Conservation (phyloP, 2,113 vertebrate genomes). For the Indri indri region DNA sequence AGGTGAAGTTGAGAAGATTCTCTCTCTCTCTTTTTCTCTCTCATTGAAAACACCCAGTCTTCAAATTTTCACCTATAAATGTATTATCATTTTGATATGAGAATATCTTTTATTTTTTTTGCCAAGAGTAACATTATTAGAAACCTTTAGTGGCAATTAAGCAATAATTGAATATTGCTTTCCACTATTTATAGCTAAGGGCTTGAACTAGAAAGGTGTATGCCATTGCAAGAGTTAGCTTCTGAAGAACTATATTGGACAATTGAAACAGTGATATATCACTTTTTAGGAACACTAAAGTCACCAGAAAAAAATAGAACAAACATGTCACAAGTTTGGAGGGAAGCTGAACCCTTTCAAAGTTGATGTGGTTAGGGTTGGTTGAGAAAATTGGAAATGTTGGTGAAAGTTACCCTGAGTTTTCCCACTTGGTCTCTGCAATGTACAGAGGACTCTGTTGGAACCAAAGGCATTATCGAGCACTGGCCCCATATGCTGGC, state of each 20-base stretch:
- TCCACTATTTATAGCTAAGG: background rate
- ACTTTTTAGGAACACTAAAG: background rate
- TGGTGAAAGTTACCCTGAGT: background rate
- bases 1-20: background rate
- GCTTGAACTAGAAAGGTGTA: background rate
- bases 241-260: background rate
- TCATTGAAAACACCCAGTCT: background rate
- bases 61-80: background rate
- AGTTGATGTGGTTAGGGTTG: background rate
- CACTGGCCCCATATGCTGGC: background rate
- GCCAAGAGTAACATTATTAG: background rate
- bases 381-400: background rate
- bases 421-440: background rate
- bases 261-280: background rate
- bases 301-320: background rate
- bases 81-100: background rate
- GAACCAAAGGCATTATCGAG: background rate
- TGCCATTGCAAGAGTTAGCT: background rate
- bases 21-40: background rate
- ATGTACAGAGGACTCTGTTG: background rate
- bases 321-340: background rate
- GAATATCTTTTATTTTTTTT: background rate
- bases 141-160: conserved; percentile 3
- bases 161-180: background rate
- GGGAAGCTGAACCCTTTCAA: background rate